A percentile compares a stretch with the other conserved stretches of the same genome.
These are phyloP conservation scores for Tridacna gigas DNA, from an alignment of 2,888 invertebrate species.

Conservation along the genomic window DNA sequence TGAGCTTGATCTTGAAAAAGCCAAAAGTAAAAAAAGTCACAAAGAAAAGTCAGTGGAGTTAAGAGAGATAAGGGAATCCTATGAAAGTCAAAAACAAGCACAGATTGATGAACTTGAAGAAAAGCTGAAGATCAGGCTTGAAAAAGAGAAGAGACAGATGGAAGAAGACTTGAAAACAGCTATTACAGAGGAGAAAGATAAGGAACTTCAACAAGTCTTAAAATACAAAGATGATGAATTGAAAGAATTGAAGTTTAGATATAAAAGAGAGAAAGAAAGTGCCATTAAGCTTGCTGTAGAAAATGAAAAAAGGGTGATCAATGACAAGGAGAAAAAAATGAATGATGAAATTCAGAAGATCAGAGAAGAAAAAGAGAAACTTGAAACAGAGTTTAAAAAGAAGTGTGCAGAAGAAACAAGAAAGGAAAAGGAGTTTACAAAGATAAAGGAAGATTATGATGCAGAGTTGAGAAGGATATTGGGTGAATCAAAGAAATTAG, in stretches of 20 bases:
- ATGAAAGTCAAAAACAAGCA: constrained; percentile 73
- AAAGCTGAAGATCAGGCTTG: constrained; percentile 71
- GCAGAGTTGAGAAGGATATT: constrained; percentile 74
- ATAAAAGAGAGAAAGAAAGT: constrained; percentile 72
- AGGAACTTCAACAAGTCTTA: constrained; percentile 78
- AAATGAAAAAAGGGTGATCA: constrained; percentile 70
- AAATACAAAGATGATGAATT: constrained; percentile 80
- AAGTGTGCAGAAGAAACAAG: constrained; percentile 71
- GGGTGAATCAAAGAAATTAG: constrained; percentile 77
- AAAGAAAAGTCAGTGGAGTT: constrained; percentile 79
- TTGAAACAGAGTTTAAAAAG: constrained; percentile 66
- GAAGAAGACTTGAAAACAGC: constrained; percentile 66
- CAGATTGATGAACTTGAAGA: constrained; percentile 69
- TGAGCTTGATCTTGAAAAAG: constrained; percentile 78
- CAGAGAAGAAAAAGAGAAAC: constrained; percentile 67
- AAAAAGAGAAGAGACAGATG: constrained; percentile 72
- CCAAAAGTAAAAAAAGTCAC: constrained; percentile 74
- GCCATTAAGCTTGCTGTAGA: constrained; percentile 73
- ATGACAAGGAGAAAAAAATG: constrained; percentile 65
- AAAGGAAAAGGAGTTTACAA: constrained; percentile 72
- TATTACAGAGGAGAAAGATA: constrained; percentile 77
- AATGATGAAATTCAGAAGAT: constrained; percentile 70
- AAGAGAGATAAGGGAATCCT: constrained; percentile 71
- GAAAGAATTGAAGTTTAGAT: constrained; percentile 66
- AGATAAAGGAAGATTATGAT: constrained; percentile 76